Evolutionary conservation across 2,113 vertebrate genomes (phyloP).

Genomic region (Stegostoma tigrinum): DNA sequence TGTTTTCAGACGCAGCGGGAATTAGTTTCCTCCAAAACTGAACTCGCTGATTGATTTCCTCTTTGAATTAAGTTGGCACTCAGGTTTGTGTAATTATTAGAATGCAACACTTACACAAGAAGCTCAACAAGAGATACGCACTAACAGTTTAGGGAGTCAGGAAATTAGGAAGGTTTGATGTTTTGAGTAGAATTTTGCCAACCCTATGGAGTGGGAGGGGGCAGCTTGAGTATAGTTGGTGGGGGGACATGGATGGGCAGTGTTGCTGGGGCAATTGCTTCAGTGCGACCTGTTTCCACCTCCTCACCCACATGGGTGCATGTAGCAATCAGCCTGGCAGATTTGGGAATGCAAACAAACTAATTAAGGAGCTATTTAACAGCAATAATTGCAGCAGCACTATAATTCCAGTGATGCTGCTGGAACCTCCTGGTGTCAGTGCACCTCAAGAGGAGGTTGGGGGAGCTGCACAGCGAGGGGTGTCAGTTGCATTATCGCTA

Average conservation of each 20-base stretch:
- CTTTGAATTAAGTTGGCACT: neutral
- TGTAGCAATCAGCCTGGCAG: neutral
- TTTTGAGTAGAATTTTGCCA: neutral
- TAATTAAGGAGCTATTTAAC: too few relatives aligned
- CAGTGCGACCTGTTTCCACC: too few relatives aligned
- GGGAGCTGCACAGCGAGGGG: too few relatives aligned
- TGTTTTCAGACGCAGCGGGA: neutral
- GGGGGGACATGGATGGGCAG: neutral
- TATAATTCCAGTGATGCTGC: too few relatives aligned
- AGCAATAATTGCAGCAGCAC: too few relatives aligned
- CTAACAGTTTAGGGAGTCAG: neutral
- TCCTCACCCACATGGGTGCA: too few relatives aligned
- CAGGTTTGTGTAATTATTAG: neutral
- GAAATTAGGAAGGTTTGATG: neutral
- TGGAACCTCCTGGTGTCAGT: too few relatives aligned
- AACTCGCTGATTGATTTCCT: neutral
- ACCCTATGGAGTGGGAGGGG: neutral
- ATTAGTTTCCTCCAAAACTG: neutral
- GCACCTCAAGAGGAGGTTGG: too few relatives aligned
- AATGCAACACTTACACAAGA: neutral
- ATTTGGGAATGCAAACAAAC: too few relatives aligned
- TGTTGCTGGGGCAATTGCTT: neutral
- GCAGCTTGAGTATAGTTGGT: neutral
- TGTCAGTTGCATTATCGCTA: too few relatives aligned
- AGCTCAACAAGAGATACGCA: neutral